phyloP scores from a whole-genome alignment of 2,113 vertebrate species.

The Setophaga kirtlandii region DNA sequence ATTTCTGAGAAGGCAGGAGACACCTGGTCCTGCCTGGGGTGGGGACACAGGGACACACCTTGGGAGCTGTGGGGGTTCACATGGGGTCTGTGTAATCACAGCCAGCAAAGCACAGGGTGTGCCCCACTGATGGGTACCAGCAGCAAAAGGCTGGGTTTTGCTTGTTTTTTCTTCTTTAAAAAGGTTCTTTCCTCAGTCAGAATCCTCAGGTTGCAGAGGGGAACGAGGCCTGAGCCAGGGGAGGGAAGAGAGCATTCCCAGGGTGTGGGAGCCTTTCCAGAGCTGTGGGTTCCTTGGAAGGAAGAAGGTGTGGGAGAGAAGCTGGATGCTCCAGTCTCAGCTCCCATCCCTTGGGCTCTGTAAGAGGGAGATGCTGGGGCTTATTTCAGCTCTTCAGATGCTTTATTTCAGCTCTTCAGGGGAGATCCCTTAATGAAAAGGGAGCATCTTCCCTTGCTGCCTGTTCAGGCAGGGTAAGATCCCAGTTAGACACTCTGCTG shows the following conservation, averaged over 20 bases:
- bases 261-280: accelerated
- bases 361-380: neutral
- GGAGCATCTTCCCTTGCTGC: neutral
- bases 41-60: neutral
- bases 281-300: neutral
- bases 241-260: neutral
- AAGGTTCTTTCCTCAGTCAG: neutral
- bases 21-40: neutral
- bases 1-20: neutral
- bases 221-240: neutral
- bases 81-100: accelerated
- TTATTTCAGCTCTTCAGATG: neutral
- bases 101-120: neutral
- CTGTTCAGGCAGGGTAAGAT: neutral
- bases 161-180: neutral
- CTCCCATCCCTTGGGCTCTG: neutral
- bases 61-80: neutral
- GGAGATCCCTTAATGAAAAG: neutral
- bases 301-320: neutral
- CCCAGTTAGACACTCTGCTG: neutral
- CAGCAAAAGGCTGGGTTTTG: neutral
- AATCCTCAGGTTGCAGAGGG: neutral
- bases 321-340: neutral
- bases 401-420: neutral
- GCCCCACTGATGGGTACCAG: neutral